A percentile compares a stretch with the other conserved stretches of the same genome.
These are phyloP conservation scores for Meriones unguiculatus DNA, from an alignment of 2,113 vertebrate species.

Conservation along the genomic window DNA sequence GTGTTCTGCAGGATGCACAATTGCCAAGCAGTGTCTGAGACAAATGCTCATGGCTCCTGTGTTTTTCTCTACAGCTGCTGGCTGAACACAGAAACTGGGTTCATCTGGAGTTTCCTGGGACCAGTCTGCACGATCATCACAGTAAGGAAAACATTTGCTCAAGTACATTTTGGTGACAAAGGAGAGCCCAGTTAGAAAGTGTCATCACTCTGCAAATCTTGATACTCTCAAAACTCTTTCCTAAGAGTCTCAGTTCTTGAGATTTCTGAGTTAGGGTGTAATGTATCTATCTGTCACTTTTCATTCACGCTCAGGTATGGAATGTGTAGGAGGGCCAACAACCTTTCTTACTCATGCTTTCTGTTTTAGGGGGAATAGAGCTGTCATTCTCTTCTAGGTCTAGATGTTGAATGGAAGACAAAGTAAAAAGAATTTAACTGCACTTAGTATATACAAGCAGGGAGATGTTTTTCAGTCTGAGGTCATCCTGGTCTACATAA, in stretches of 20 bases:
- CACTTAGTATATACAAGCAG: background rate
- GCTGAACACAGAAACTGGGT: slow-evolving; percentile 77
- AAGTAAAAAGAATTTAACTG: background rate
- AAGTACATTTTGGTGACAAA: too few species aligned
- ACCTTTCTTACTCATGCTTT: background rate
- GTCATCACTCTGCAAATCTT: too few species aligned
- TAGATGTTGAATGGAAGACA: background rate
- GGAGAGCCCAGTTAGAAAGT: background rate
- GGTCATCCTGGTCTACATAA: background rate
- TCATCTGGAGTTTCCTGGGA: slow-evolving; percentile 88
- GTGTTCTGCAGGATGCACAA: background rate
- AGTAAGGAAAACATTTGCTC: slow-evolving; percentile 78
- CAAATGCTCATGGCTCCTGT: background rate
- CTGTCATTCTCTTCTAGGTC: background rate
- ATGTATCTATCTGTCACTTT: background rate
- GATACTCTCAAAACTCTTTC: background rate
- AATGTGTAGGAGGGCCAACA: background rate
- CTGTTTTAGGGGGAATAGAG: background rate
- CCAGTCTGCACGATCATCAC: slow-evolving; percentile 85
- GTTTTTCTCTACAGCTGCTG: slow-evolving; percentile 86
- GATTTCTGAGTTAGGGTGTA: background rate
- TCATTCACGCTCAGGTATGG: background rate
- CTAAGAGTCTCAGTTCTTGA: background rate
- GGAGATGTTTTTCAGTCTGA: background rate
- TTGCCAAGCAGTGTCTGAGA: background rate